These are phyloP conservation scores for Trachymyrmex septentrionalis DNA, from an alignment of 1,140 invertebrate genomes.

Conservation along the genomic window DNA sequence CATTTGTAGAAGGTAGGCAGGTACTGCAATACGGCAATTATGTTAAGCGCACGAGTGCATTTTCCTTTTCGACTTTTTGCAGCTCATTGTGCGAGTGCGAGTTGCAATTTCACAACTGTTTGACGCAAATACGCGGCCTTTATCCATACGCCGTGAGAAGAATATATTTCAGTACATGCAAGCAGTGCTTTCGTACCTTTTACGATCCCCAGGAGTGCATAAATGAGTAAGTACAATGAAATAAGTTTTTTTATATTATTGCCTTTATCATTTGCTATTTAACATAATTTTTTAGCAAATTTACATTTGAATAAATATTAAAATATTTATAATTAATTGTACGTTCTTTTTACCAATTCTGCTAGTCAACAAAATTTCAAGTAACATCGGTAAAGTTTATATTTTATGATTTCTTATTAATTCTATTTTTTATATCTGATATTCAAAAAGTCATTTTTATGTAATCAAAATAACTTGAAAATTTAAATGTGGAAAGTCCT, in stretches of 20 bases:
- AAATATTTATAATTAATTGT: background rate
- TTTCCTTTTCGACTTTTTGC: background rate
- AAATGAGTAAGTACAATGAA: background rate
- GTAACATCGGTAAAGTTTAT: too few species aligned
- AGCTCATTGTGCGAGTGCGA: slow-evolving; percentile 51
- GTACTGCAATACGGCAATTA: background rate
- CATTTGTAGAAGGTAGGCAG: slow-evolving; percentile 27
- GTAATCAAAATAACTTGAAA: too few species aligned
- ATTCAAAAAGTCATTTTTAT: too few species aligned
- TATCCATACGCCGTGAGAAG: slow-evolving; percentile 3
- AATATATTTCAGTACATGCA: slow-evolving; percentile 34
- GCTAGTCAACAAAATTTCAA: too few species aligned
- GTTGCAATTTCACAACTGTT: slow-evolving; percentile 29
- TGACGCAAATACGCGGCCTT: background rate
- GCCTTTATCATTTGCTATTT: background rate
- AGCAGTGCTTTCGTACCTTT: slow-evolving; percentile 22
- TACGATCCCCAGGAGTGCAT: slow-evolving; percentile 1
- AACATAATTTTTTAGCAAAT: background rate
- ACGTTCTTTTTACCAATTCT: background rate
- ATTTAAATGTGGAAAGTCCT: too few species aligned
- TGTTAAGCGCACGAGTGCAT: background rate
- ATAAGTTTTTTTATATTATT: background rate
- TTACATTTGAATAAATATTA: background rate
- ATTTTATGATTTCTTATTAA: too few species aligned
- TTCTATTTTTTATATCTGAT: too few species aligned